Percentiles rank a stretch among this genome's conserved stretches.
Evolutionary conservation across 2,113 vertebrate species (phyloP).

Genomic region (Sminthopsis crassicaudata): DNA sequence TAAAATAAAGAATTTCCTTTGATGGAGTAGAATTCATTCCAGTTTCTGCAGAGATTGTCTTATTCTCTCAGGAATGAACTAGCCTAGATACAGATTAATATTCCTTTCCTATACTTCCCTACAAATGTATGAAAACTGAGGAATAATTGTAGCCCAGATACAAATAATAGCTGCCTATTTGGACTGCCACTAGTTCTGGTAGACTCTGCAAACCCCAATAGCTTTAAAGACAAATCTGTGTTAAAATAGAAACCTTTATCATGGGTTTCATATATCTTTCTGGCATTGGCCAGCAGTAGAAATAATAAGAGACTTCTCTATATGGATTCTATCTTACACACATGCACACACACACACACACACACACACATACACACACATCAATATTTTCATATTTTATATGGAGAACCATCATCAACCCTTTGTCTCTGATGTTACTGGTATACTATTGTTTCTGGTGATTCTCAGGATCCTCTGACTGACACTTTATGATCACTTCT

Average conservation of each 20-base stretch:
- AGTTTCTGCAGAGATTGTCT: not conserved
- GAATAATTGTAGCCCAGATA: not conserved
- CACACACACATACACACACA: not conserved
- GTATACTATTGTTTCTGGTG: not conserved
- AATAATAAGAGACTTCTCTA: not conserved
- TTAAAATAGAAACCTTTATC: not conserved
- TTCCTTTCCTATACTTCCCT: not conserved
- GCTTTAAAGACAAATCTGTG: not conserved
- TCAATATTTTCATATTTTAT: not conserved
- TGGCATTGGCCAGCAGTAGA: not conserved
- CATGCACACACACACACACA: not conserved
- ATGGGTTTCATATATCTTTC: not conserved
- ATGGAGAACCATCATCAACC: not conserved
- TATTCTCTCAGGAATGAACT: not conserved
- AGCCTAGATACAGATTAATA: not conserved
- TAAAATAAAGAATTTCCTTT: not conserved
- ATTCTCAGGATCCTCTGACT: not conserved
- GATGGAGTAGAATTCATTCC: not conserved
- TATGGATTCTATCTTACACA: not conserved
- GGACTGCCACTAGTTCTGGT: not conserved
- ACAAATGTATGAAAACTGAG: not conserved
- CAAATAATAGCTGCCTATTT: not conserved
- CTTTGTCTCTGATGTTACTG: not conserved
- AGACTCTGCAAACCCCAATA: not conserved
- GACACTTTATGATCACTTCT: not conserved